Evolutionary conservation across 2,113 vertebrate genomes (phyloP).

Genomic region (Lycocorax pyrrhopterus): DNA sequence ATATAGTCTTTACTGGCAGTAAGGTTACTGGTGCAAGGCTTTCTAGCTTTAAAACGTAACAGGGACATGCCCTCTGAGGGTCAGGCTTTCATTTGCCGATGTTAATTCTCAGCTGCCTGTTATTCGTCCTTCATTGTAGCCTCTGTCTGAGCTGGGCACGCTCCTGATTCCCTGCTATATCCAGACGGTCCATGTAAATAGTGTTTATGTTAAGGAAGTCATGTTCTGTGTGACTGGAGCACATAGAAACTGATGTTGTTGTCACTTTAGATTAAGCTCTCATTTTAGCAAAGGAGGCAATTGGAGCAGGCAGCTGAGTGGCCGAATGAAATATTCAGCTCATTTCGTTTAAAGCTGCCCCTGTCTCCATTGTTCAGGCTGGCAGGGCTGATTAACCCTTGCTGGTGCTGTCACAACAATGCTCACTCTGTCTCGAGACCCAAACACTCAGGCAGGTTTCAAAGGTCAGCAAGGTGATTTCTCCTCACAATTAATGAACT

Average conservation of each 20-base stretch:
- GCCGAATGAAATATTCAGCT: conserved; percentile 90
- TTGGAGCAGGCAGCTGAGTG: conserved; percentile 83
- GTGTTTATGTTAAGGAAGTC: conserved; percentile 89
- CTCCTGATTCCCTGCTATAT: conserved; percentile 68
- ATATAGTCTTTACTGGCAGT: conserved; percentile 55
- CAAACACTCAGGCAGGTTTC: neutral
- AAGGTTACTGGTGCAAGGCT: conserved; percentile 66
- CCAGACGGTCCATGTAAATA: conserved; percentile 77
- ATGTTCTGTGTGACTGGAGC: conserved; percentile 86
- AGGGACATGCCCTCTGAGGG: conserved; percentile 73
- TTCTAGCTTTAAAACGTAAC: conserved; percentile 62
- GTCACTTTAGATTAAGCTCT: conserved; percentile 86
- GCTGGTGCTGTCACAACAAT: conserved; percentile 16
- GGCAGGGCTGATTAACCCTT: conserved; percentile 74
- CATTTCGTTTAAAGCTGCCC: conserved; percentile 83
- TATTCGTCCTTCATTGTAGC: conserved; percentile 70
- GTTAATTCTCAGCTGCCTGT: conserved; percentile 75
- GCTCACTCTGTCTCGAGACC: neutral
- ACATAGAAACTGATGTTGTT: conserved; percentile 88
- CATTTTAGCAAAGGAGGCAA: conserved; percentile 80
- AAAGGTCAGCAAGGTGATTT: neutral
- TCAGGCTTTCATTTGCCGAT: conserved; percentile 74
- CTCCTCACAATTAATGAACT: neutral
- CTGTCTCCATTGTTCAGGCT: conserved; percentile 77
- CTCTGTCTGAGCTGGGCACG: conserved; percentile 69